Evolutionary conservation across 2,888 invertebrate genomes (phyloP), one percentile per base, ranked within the genome.

Genomic region (Ophion costatus): DNA sequence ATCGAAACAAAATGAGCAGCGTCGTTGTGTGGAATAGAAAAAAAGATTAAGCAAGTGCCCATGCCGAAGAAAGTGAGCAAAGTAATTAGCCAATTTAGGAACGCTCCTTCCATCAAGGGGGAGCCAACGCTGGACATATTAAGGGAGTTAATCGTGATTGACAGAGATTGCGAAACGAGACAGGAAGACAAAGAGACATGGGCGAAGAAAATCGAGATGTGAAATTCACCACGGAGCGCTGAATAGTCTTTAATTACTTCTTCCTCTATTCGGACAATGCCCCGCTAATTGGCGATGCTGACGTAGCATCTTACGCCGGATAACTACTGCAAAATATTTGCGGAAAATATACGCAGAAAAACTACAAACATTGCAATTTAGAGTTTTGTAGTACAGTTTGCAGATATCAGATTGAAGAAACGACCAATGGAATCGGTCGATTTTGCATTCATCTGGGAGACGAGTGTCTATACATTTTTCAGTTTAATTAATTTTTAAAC

Each of bases 141-240:
- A 20, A 69, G 73, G 29, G 20, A 84, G 63, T 84, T 84, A 69
- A 69, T 69, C 42, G 57, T 78, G 77, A 84, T 84, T 80, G 84
- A 69, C 80, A 57, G 84, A 77, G 84, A 81, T 84, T 84, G 69
- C 56, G 17, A 29, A 73, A 59, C 66, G 38, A 57, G 22, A 67
- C 66, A 73, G 38, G 42, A 57, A 66, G 66, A 45, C 59, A 66
- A 64, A 70, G 61, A 56, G 42, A 63, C 51, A 59, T n/a, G 70
- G 51, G 66, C 59, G 76, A 61, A 70, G 75, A 67, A 83, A 83
- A 71, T 80, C 33, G 56, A 63, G 57, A n/a, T 11, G 42, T 61
- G 38, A 63, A 80, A 57, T 57, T 51, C 51, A 56, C 33, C 71
- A 42, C 57, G 51, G 75, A 70, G 79, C 71, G 73, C 84, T 63